Conservation (phyloP, 2,113 vertebrate species). For the Talpa occidentalis region DNA sequence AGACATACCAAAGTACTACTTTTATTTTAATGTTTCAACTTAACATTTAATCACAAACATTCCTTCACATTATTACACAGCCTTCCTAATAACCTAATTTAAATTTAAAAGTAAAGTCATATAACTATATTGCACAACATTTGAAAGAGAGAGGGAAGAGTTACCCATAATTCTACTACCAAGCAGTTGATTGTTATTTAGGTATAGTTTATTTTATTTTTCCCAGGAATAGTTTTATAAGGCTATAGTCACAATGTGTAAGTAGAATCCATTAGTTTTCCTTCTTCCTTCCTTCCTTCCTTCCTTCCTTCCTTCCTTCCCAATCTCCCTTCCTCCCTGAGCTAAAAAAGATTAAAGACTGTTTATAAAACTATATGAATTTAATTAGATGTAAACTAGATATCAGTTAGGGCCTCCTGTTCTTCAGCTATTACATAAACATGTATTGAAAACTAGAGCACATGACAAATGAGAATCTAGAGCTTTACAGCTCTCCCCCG, state of each 20-base stretch:
- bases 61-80: neutral
- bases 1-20: neutral
- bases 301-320: too few relatives aligned
- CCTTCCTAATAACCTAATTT: neutral
- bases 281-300: too few relatives aligned
- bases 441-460: neutral
- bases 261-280: neutral
- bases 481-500: neutral
- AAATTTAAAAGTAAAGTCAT: conserved; percentile 6
- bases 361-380: neutral
- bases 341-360: neutral
- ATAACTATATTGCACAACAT: neutral
- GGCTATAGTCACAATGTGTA: neutral
- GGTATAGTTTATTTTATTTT: neutral
- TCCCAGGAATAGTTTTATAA: neutral
- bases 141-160: neutral
- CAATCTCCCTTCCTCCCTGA: neutral
- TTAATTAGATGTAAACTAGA: neutral
- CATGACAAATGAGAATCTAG: neutral
- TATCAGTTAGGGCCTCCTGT: neutral
- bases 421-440: neutral
- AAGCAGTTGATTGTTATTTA: neutral
- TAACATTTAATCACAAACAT: neutral
- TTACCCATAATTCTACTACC: neutral
- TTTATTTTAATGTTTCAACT: neutral